Evolutionary conservation across 30 jellyfish, hydroid and myxozoan species (phyloP).

Genomic region (Catostylus mosaicus): DNA sequence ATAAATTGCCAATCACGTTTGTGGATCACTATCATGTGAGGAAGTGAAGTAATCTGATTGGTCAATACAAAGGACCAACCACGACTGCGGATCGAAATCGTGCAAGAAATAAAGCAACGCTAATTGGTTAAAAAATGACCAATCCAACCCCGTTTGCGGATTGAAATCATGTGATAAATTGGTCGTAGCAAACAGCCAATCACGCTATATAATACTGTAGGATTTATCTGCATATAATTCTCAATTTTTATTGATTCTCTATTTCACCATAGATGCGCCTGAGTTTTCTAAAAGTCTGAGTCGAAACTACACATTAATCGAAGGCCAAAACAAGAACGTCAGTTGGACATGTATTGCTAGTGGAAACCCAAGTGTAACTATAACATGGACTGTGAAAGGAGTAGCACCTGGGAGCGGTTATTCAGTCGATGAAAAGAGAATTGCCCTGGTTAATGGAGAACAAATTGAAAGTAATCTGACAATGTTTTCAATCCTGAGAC

Average conservation of each 20-base stretch:
- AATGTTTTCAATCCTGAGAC: slow-evolving; percentile 33
- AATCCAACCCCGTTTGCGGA: no score
- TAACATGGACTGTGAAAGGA: slow-evolving; percentile 54
- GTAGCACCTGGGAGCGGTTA: slow-evolving; percentile 5
- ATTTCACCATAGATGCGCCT: slow-evolving; percentile 25
- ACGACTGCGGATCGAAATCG: no score
- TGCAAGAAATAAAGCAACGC: no score
- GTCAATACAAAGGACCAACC: no score
- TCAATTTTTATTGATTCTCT: not conserved
- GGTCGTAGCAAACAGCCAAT: no score
- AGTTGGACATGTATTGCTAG: slow-evolving; percentile 59
- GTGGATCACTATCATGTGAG: no score
- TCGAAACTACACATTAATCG: slow-evolving; percentile 40
- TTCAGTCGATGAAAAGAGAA: slow-evolving; percentile 1
- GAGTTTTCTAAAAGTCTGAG: slow-evolving; percentile 20
- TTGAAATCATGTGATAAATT: no score
- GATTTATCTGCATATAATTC: not conserved
- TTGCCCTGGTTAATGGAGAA: not conserved
- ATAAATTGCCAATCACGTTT: no score
- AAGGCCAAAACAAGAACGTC: slow-evolving; percentile 20
- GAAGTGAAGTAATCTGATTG: no score
- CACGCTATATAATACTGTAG: no score
- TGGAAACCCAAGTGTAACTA: slow-evolving; percentile 51
- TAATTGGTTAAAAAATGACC: no score
- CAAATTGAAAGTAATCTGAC: slow-evolving; percentile 47